These are phyloP conservation scores for Calameuta idolon DNA, from an alignment of 2,888 invertebrate genomes.

Conservation along the genomic window DNA sequence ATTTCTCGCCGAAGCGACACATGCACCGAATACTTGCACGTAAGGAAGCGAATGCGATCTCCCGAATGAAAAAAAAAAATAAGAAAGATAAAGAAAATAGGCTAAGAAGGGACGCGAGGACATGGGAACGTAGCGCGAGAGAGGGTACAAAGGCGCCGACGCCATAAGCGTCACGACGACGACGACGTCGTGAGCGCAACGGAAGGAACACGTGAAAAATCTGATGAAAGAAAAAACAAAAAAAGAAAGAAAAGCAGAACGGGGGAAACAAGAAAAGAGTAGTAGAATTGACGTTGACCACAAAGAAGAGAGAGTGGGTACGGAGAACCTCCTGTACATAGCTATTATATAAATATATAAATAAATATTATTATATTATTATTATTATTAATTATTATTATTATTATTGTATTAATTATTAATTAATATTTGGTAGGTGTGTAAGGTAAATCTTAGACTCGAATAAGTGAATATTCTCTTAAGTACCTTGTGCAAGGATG, in stretches of 20 bases:
- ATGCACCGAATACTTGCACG: too few relatives aligned
- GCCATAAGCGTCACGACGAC: too few relatives aligned
- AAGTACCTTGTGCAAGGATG: slow-evolving; percentile 59
- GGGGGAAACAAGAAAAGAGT: slow-evolving; percentile 9
- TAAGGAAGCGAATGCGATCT: slow-evolving; percentile 17
- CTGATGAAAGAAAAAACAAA: slow-evolving; percentile 14
- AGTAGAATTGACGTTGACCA: slow-evolving; percentile 12
- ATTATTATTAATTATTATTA: slow-evolving; percentile 50
- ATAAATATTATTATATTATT: slow-evolving; percentile 31
- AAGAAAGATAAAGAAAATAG: slow-evolving; percentile 18
- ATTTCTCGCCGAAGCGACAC: too few relatives aligned
- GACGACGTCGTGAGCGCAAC: background rate
- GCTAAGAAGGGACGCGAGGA: slow-evolving; percentile 14
- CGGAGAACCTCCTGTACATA: slow-evolving; percentile 59
- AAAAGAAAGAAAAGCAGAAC: background rate
- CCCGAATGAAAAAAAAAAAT: slow-evolving; percentile 23
- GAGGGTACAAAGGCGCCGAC: slow-evolving; percentile 8
- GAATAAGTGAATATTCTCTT: slow-evolving; percentile 53
- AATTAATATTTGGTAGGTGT: slow-evolving; percentile 61
- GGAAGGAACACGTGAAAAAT: slow-evolving; percentile 16
- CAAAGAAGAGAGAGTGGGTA: slow-evolving; percentile 33
- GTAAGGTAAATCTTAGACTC: slow-evolving; percentile 56
- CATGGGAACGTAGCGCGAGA: slow-evolving; percentile 17
- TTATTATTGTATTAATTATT: slow-evolving; percentile 50
- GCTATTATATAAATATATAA: slow-evolving; percentile 58